phyloP scores from a whole-genome alignment of 1,140 invertebrate species.

The Acyrthosiphon pisum region DNA sequence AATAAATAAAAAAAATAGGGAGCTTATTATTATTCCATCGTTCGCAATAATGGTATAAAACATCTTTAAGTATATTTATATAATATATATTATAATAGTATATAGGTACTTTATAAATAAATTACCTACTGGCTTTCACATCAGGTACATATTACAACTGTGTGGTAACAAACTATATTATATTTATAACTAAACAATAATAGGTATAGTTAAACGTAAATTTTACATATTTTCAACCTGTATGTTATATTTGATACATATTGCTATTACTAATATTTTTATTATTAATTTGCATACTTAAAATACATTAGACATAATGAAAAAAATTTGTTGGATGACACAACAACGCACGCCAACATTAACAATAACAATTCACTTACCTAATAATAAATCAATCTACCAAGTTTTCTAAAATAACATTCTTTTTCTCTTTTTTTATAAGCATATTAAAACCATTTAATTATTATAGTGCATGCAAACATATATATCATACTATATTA shows the following conservation, averaged over 20 bases:
- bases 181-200: constrained; percentile 15
- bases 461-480: neutral
- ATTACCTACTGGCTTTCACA: constrained; percentile 8
- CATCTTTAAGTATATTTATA: neutral
- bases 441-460: neutral
- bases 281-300: constrained; percentile 35
- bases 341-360: neutral
- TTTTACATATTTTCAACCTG: constrained; percentile 17
- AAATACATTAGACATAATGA: neutral
- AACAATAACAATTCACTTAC: neutral
- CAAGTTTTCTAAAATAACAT: constrained; percentile 4
- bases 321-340: neutral
- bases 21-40: neutral
- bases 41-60: neutral
- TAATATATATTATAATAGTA: neutral
- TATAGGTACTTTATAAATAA: neutral
- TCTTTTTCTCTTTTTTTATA: constrained; percentile 21
- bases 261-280: neutral
- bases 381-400: neutral
- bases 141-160: constrained; percentile 51
- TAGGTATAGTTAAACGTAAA: constrained; percentile 8
- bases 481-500: neutral
- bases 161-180: constrained; percentile 34
- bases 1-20: constrained; percentile 4
- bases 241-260: constrained; percentile 28